Evolutionary conservation across 2,797 vertebrate species (phyloP), one percentile per base, ranked within the genome.

Genomic region (Chanos chanos): DNA sequence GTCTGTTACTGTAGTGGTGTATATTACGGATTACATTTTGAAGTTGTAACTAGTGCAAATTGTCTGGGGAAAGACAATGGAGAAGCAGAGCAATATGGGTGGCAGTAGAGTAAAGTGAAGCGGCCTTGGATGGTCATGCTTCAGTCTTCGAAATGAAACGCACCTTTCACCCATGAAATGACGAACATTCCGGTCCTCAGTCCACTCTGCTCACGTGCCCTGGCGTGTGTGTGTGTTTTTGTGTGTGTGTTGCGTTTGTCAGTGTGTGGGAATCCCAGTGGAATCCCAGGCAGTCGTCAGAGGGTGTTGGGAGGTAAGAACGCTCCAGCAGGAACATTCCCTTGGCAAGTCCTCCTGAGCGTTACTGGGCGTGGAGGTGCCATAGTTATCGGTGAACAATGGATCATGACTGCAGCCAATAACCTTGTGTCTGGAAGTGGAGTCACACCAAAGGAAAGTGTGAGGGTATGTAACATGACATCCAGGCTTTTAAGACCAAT

Each of bases 341-440:
- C 61, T 12, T 63, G 61, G 61, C 61, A 63, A 31, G 50, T 63
- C 7, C 5, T 36, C 0, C 10, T 54, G 15, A 3, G 1, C 10
- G 3, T 7, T 8, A 4, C 0, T 3, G 0, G 0, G 3, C 0
- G 1, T 27, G 61, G 3, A 13, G 61, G 61, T 21, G 61, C 21
- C 2, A 21, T 54, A 15, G 44, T 63, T 21, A 63, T 63, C 15
- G 30, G 27, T 4, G 60, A 53, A 24, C 18, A 36, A 36, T 63
- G 61, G 61, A 24, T 63, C 34, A 52, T 63, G 30, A 54, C 61
- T 37, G 61, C 61, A 54, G 61, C 40, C 21, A 50, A 54, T 41
- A 36, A 27, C 9, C 4, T 52, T 2, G 10, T 28, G 2, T 5
- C 4, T 4, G 3, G 1, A 12, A 12, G 9, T 12, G 27, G 4